Evolutionary conservation across 35 echinoderm and acorn worm genomes (phyloP), one percentile per base, ranked within the genome.

Genomic region (Patiria miniata): DNA sequence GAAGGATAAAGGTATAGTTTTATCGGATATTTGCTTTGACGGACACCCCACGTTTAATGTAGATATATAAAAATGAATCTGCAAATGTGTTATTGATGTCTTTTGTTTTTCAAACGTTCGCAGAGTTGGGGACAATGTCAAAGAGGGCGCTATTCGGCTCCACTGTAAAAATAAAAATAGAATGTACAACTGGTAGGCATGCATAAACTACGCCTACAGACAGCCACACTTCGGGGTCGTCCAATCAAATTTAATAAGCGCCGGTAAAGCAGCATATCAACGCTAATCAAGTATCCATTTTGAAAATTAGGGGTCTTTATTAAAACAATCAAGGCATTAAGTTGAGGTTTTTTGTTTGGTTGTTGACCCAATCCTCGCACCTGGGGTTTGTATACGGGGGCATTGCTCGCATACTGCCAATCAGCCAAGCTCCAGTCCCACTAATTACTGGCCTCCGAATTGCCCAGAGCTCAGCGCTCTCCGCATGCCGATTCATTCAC

Each of bases 161-260:
- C 65, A 18, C 34, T 73, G 65, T 73, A 73, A 73, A 73, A 73
- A n/a, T n/a, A n/a, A n/a, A n/a, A n/a, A n/a, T n/a, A n/a, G n/a
- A n/a, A n/a, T n/a, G n/a, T n/a, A n/a, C n/a, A n/a, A n/a, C n/a
- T n/a, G n/a, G n/a, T n/a, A n/a, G n/a, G n/a, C n/a, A n/a, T n/a
- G n/a, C n/a, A n/a, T n/a, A n/a, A n/a, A n/a, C n/a, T n/a, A n/a
- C n/a, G n/a, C n/a, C n/a, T n/a, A n/a, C n/a, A n/a, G n/a, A n/a
- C n/a, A n/a, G n/a, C n/a, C n/a, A 47, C 42, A 47, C 42, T 4
- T 12, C 12, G 42, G 12, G 42, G 42, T 47, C 42, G 42, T 73
- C 34, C 21, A 9, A 34, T 23, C 10, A 23, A 73, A 73, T 73
- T 73, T 73, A 73, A 73, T 73, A 32, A 32, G 6, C 22, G 23